These are phyloP conservation scores for Magallana gigas DNA, from an alignment of 1,140 invertebrate species.

Conservation along the genomic window DNA sequence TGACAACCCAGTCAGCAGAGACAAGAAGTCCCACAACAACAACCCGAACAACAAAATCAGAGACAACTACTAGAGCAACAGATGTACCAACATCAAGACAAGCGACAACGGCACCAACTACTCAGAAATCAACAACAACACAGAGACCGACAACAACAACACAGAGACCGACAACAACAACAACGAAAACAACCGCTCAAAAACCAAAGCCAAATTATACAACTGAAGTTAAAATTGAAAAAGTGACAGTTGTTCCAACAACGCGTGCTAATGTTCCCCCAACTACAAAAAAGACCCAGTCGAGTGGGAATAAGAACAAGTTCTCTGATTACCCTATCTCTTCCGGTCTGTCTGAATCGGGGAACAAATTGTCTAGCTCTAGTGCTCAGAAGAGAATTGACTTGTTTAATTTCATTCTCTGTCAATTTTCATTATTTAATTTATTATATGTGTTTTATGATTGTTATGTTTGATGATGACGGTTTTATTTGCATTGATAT, in stretches of 20 bases:
- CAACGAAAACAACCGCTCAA: not conserved
- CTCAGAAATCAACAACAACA: not conserved
- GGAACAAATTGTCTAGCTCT: slow-evolving; percentile 9
- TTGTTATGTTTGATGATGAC: not conserved
- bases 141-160: not conserved
- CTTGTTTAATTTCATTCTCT: not conserved
- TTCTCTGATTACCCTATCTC: slow-evolving; percentile 2
- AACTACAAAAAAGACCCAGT: not conserved
- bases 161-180: not conserved
- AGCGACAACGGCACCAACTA: not conserved
- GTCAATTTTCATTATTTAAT: not conserved
- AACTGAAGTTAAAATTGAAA: not conserved
- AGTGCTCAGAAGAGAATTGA: not conserved
- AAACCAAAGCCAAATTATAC: slow-evolving; percentile 19
- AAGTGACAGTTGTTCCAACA: slow-evolving; percentile 7
- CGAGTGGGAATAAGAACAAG: not conserved
- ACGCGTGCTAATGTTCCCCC: not conserved
- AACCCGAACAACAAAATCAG: not conserved
- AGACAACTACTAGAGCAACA: slow-evolving; percentile 27
- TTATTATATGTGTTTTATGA: not conserved
- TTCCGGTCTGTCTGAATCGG: not conserved
- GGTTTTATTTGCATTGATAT: too few species aligned
- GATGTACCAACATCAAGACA: not conserved
- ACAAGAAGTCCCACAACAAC: not conserved
- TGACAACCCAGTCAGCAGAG: not conserved